These are phyloP conservation scores for Muntiacus reevesi DNA, from an alignment of 2,113 vertebrate genomes.

Conservation along the genomic window DNA sequence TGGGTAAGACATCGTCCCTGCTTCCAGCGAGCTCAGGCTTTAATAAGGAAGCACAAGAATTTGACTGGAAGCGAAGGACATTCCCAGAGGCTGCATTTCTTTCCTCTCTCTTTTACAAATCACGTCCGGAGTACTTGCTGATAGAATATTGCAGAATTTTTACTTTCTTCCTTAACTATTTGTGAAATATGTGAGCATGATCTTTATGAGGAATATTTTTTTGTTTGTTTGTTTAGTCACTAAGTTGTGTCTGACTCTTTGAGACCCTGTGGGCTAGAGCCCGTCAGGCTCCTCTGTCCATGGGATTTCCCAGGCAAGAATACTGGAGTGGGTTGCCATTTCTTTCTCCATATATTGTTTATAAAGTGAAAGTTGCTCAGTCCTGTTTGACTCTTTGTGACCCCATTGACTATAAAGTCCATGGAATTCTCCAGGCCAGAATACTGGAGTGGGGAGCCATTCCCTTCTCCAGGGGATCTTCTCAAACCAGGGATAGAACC, in stretches of 20 bases:
- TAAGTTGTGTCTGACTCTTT: background rate
- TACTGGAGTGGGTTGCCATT: background rate
- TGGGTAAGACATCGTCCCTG: rapidly evolving
- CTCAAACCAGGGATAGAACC: too few species aligned
- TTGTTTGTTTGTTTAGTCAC: background rate
- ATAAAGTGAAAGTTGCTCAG: background rate
- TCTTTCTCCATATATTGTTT: background rate
- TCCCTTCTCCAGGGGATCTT: too few species aligned
- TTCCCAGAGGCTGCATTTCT: background rate
- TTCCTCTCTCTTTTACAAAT: too few species aligned
- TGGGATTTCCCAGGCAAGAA: background rate
- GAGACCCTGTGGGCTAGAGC: background rate
- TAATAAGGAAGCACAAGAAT: background rate
- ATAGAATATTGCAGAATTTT: background rate
- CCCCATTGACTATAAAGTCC: background rate
- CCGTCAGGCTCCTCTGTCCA: background rate
- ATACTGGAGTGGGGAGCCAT: too few species aligned
- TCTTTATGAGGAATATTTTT: background rate
- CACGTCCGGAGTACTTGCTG: background rate
- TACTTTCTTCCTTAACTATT: background rate
- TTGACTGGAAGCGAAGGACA: background rate
- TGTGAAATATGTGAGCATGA: background rate
- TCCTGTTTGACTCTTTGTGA: background rate
- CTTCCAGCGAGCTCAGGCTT: rapidly evolving
- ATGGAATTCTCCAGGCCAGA: background rate